Evolutionary conservation across 2,113 vertebrate species (phyloP).

Genomic region (Seriola dumerili): DNA sequence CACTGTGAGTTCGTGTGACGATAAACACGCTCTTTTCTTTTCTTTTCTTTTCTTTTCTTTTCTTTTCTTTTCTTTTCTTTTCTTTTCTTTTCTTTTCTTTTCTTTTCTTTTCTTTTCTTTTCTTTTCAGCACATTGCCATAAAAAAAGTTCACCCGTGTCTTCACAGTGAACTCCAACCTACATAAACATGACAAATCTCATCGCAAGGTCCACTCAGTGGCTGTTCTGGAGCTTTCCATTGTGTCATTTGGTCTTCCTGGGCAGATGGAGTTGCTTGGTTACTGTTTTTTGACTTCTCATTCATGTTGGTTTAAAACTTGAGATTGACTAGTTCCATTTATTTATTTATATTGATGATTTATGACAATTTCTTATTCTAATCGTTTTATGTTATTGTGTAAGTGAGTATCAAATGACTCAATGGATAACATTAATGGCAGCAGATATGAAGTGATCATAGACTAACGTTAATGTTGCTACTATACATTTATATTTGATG

Average conservation of each 20-base stretch:
- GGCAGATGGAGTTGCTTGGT: background rate
- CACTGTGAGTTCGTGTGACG: constrained; percentile 48
- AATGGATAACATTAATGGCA: no score
- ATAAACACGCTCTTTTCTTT: background rate
- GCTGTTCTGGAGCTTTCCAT: background rate
- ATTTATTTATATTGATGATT: background rate
- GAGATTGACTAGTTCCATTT: background rate
- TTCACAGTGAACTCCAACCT: background rate
- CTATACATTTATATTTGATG: constrained; percentile 1
- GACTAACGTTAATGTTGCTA: background rate
- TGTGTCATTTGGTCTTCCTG: background rate
- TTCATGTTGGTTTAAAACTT: background rate
- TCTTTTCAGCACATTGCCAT: background rate
- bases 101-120: background rate
- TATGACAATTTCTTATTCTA: background rate
- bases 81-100: background rate
- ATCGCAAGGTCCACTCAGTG: background rate
- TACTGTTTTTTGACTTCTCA: background rate
- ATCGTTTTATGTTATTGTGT: background rate
- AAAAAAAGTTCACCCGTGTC: no score
- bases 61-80: background rate
- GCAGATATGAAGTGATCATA: background rate
- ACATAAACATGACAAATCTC: background rate
- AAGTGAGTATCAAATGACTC: no score
- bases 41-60: background rate